phyloP scores from a whole-genome alignment of 2,113 vertebrate genomes.

The Willisornis vidua region DNA sequence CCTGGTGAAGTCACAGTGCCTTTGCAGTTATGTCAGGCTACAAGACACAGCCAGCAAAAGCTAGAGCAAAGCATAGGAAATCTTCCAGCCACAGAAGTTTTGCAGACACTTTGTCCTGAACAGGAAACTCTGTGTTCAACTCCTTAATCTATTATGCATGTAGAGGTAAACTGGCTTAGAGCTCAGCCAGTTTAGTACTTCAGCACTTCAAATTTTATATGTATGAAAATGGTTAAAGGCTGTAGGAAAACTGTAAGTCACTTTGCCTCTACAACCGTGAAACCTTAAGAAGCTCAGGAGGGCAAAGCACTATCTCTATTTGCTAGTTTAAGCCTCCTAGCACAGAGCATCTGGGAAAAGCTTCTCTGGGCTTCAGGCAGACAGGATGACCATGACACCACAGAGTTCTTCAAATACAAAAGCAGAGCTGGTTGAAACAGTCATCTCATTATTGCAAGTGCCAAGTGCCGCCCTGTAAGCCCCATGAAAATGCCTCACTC shows the following conservation, averaged over 20 bases:
- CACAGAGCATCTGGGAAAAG: neutral
- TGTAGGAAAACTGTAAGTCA: slow-evolving; percentile 23
- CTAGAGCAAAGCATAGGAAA: neutral
- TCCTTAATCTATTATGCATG: neutral
- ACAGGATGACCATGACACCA: neutral
- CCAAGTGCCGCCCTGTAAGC: neutral
- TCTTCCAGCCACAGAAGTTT: neutral
- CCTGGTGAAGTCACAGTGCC: neutral
- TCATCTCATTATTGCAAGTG: neutral
- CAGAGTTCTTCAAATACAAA: neutral
- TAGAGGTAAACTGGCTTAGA: slow-evolving; percentile 32
- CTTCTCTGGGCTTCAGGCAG: neutral
- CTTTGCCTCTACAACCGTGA: neutral
- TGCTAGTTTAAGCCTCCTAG: neutral
- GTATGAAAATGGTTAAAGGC: slow-evolving; percentile 12
- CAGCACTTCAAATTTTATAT: neutral
- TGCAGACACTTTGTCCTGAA: neutral
- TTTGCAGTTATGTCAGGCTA: neutral
- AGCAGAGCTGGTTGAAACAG: neutral
- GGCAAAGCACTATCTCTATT: neutral
- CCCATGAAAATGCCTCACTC: neutral
- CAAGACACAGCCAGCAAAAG: neutral
- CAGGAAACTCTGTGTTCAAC: neutral
- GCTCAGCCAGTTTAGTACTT: slow-evolving; percentile 31
- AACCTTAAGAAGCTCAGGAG: slow-evolving; percentile 27